Evolutionary conservation across 2,113 vertebrate genomes (phyloP), one percentile per base, ranked within the genome.

Genomic region (Saccopteryx leptura): DNA sequence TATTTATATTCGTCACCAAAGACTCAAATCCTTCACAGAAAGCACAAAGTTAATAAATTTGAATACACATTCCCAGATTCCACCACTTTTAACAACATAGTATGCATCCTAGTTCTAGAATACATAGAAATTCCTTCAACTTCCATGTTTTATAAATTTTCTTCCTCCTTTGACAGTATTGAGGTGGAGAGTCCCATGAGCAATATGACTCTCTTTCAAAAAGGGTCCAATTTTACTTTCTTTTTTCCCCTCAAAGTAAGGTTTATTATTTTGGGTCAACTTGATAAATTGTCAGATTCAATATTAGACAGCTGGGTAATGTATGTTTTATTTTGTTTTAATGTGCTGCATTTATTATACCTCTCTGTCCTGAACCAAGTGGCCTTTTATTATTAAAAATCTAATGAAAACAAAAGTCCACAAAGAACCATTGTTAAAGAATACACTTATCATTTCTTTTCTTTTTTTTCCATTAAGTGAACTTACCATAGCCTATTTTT

Each of bases 311-410:
- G 93, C 90, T 84, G 88, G 66, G n/a, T 92, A 96, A 97, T 87
- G 8, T 60, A 90, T 97, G 91, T 75, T 97, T 96, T 96, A 92
- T 95, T 97, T 97, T 97, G 71, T 96, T 97, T 97, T 96, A 96
- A 91, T 95, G 89, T 96, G 71, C 93, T 88, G 58, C 93, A 95
- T 95, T 97, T 96, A 96, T 94, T 97, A 96, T 95, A 87, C 48
- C 83, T 39, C 66, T 94, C 89, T 95, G 80, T 97, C 91, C 80
- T 97, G 93, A 96, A 97, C 94, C 80, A 88, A 97, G 91, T 90
- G 83, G 74, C n/a, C 80, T 81, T 96, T 96, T 94, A 95, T 97
- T 97, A 98, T 98, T 97, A 95, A 96, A 97, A 97, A 88, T 93
- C 71, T 88, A 96, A 96, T 93, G 87, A 90, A 97, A 97, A 96